These are phyloP conservation scores for Thermophis baileyi DNA, from an alignment of 2,113 vertebrate genomes.

Conservation along the genomic window DNA sequence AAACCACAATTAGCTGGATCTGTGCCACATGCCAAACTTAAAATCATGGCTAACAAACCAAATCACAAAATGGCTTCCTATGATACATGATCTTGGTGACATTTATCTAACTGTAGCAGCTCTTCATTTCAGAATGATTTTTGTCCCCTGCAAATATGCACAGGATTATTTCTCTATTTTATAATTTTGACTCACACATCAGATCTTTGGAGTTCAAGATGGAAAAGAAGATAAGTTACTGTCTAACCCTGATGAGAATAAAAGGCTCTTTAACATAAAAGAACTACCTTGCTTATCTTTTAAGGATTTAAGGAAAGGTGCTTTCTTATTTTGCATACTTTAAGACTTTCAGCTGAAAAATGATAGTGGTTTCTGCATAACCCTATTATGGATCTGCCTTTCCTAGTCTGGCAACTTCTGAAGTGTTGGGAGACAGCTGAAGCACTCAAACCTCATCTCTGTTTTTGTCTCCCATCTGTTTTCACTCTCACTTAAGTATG, in stretches of 20 bases:
- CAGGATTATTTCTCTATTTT: not conserved
- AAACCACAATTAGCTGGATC: not conserved
- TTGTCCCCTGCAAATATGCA: not conserved
- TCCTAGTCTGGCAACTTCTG: not conserved
- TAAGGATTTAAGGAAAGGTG: fast-evolving
- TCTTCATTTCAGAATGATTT: not conserved
- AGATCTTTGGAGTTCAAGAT: not conserved
- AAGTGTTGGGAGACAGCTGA: not conserved
- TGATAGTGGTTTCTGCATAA: not conserved
- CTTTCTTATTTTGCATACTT: not conserved
- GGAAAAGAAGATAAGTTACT: not conserved
- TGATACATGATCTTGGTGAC: not conserved
- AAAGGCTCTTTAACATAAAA: not conserved
- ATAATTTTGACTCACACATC: not conserved
- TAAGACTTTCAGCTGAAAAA: not conserved
- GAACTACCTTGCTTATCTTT: not conserved
- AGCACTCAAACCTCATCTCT: not conserved
- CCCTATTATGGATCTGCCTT: not conserved
- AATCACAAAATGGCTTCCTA: not conserved
- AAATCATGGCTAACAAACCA: not conserved
- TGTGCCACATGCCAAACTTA: not conserved
- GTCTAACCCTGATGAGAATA: not conserved
- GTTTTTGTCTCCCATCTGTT: constrained; percentile 51
- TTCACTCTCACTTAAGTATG: constrained; percentile 49
- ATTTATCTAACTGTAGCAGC: not conserved